Evolutionary conservation across 2,888 invertebrate species (phyloP).

Genomic region (Aporophyla lueneburgensis): DNA sequence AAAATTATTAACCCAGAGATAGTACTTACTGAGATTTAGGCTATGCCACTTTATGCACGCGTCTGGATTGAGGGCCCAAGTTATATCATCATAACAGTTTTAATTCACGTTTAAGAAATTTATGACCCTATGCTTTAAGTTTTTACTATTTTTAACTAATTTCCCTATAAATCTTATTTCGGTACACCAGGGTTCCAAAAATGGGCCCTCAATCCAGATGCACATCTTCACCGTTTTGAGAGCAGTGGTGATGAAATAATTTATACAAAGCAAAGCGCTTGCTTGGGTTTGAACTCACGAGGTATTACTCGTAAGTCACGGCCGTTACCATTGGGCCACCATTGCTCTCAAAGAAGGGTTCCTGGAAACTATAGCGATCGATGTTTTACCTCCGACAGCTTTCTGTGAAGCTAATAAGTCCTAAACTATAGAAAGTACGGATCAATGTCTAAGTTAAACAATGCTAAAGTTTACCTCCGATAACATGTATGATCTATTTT

Average conservation of each 20-base stretch:
- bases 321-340: background rate
- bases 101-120: too few relatives aligned
- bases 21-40: too few relatives aligned
- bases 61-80: too few relatives aligned
- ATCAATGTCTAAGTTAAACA: slow-evolving; percentile 1
- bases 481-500: slow-evolving; percentile 14
- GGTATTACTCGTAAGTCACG: background rate
- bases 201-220: too few relatives aligned
- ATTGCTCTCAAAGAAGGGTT: background rate
- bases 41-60: too few relatives aligned
- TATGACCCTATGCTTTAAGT: too few relatives aligned
- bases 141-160: too few relatives aligned
- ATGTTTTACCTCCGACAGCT: background rate
- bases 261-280: too few relatives aligned
- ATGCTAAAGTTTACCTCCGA: background rate
- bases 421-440: background rate
- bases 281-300: background rate
- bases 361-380: slow-evolving; percentile 1
- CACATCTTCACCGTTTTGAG: background rate
- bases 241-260: background rate
- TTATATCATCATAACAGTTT: too few relatives aligned
- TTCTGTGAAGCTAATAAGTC: background rate
- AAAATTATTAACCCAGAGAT: too few relatives aligned
- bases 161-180: too few relatives aligned
- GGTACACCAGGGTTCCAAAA: too few relatives aligned